phyloP scores from a whole-genome alignment of 1,140 invertebrate genomes.

The Aricia agestis region DNA sequence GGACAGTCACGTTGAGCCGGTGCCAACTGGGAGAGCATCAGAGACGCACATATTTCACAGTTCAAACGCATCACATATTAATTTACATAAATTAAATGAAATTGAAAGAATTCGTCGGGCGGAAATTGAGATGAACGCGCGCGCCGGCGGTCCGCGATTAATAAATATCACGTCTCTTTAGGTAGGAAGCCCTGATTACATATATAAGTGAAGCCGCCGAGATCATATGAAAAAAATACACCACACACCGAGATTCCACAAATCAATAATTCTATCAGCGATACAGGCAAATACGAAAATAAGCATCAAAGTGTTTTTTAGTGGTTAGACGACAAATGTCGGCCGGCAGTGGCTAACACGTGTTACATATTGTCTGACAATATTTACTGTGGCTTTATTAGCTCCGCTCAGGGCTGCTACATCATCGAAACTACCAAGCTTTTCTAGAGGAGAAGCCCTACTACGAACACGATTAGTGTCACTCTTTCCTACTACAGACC shows the following conservation, averaged over 20 bases:
- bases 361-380: slow-evolving; percentile 72
- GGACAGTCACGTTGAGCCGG: neutral
- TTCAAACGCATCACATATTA: neutral
- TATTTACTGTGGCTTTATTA: slow-evolving; percentile 71
- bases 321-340: slow-evolving; percentile 65
- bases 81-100: slow-evolving; percentile 13
- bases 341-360: slow-evolving; percentile 61
- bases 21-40: slow-evolving; percentile 4
- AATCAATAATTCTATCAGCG: slow-evolving; percentile 70
- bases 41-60: slow-evolving; percentile 1
- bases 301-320: slow-evolving; percentile 73
- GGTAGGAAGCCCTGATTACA: slow-evolving; percentile 67
- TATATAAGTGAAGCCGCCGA: slow-evolving; percentile 58
- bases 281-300: slow-evolving; percentile 67
- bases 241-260: slow-evolving; percentile 60
- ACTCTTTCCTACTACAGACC: neutral
- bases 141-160: slow-evolving; percentile 51
- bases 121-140: slow-evolving; percentile 35
- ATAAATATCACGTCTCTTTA: slow-evolving; percentile 56
- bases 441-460: neutral
- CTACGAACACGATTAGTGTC: neutral
- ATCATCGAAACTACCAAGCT: slow-evolving; percentile 41
- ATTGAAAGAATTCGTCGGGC: slow-evolving; percentile 33
- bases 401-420: slow-evolving; percentile 43
- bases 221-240: slow-evolving; percentile 48